phyloP scores from a whole-genome alignment of 2,888 invertebrate genomes.

The Saturnia pavonia region DNA sequence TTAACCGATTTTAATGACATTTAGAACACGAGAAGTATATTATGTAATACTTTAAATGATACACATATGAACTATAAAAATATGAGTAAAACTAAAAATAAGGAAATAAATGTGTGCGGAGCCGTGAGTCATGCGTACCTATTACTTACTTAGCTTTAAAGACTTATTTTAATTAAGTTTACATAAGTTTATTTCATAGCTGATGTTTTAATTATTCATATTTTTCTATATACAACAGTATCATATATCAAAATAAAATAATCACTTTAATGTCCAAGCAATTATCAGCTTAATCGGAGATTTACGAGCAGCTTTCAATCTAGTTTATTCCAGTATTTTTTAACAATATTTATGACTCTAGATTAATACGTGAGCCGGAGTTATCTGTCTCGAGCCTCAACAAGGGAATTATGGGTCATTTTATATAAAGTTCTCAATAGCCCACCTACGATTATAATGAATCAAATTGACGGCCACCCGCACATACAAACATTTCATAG shows the following conservation, averaged over 20 bases:
- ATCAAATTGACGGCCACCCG: slow-evolving; percentile 74
- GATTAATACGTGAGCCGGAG: slow-evolving; percentile 67
- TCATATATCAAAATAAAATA: slow-evolving; percentile 13
- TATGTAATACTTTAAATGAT: no score
- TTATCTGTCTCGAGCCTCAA: slow-evolving; percentile 62
- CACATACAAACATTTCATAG: slow-evolving; percentile 48
- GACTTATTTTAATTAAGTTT: no score
- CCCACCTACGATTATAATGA: slow-evolving; percentile 72
- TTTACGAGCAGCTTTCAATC: slow-evolving; percentile 42
- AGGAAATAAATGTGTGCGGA: no score
- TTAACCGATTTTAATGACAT: no score
- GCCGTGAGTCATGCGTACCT: no score
- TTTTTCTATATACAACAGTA: background rate
- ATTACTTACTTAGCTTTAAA: no score
- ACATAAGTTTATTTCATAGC: no score
- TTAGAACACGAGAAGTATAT: no score
- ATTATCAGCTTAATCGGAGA: slow-evolving; percentile 34
- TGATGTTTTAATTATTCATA: no score
- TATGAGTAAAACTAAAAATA: no score
- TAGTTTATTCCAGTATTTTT: slow-evolving; percentile 41
- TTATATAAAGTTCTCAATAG: slow-evolving; percentile 57
- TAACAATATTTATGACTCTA: slow-evolving; percentile 58
- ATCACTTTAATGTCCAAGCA: slow-evolving; percentile 20
- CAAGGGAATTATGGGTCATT: slow-evolving; percentile 77
- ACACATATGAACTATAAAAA: no score